phyloP scores from a whole-genome alignment of 1,140 invertebrate genomes.

The Drosophila insularis region DNA sequence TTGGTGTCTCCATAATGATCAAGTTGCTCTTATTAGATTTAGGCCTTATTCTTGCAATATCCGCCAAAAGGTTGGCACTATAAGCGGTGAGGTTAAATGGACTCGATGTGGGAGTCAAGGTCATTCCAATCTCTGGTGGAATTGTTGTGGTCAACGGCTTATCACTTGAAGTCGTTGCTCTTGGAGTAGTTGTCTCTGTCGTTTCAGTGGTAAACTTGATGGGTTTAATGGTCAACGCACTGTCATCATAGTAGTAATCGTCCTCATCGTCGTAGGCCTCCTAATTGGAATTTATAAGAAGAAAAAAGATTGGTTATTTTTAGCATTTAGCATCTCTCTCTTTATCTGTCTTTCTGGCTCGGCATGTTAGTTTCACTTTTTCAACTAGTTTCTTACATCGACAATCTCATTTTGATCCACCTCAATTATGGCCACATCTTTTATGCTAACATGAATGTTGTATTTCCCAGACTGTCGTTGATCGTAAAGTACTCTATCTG shows the following conservation, averaged over 20 bases:
- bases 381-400: constrained; percentile 83
- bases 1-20: constrained; percentile 61
- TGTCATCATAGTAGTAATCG: constrained; percentile 80
- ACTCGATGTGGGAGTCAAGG: background rate
- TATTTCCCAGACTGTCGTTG: constrained; percentile 89
- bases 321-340: constrained; percentile 28
- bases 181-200: constrained; percentile 21
- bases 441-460: constrained; percentile 90
- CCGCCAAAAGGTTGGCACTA: constrained; percentile 57
- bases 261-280: constrained; percentile 70
- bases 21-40: constrained; percentile 54
- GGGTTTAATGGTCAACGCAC: constrained; percentile 76
- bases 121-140: constrained; percentile 1
- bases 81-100: constrained; percentile 36
- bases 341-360: background rate
- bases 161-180: constrained; percentile 6
- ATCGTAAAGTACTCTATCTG: constrained; percentile 84
- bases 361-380: constrained; percentile 25
- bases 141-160: constrained; percentile 8
- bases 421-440: constrained; percentile 89
- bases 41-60: constrained; percentile 40
- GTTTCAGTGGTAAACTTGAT: constrained; percentile 58
- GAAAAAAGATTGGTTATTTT: constrained; percentile 53
- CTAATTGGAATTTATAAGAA: constrained; percentile 47
- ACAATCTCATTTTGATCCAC: constrained; percentile 84